Conservation (phyloP, 2,888 invertebrate species). For the Plebejus argus region DNA sequence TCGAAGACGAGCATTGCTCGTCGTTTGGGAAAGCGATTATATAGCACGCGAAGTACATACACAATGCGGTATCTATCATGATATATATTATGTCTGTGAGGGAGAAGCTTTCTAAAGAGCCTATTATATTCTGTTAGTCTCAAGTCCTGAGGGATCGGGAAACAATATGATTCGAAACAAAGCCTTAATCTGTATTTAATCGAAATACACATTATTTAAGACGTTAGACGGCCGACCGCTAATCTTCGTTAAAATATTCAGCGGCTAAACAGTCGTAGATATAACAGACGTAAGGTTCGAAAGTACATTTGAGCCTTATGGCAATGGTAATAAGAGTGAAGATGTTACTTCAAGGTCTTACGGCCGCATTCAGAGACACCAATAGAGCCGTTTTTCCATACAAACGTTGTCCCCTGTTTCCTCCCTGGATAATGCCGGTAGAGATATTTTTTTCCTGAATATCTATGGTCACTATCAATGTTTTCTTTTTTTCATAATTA, state of each 20-base stretch:
- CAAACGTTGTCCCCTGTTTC: too few relatives aligned
- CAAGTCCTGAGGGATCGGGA: neutral
- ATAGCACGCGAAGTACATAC: too few relatives aligned
- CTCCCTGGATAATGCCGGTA: too few relatives aligned
- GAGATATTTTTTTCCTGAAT: too few relatives aligned
- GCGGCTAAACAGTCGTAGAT: neutral
- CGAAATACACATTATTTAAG: conserved; percentile 1
- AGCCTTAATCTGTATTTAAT: conserved; percentile 10
- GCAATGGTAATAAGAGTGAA: neutral
- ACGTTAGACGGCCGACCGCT: neutral
- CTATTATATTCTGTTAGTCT: neutral
- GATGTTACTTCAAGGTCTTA: neutral
- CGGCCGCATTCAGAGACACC: too few relatives aligned
- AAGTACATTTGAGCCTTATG: neutral
- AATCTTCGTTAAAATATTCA: conserved; percentile 15
- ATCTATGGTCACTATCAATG: too few relatives aligned
- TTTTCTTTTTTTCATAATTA: too few relatives aligned
- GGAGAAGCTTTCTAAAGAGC: neutral
- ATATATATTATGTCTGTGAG: too few relatives aligned
- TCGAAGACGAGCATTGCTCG: too few relatives aligned
- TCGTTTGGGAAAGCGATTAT: too few relatives aligned
- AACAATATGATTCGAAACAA: neutral
- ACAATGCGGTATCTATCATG: too few relatives aligned
- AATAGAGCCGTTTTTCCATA: too few relatives aligned
- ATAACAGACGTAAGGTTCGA: neutral